A percentile compares a stretch with the other conserved stretches of the same genome.
phyloP scores from a whole-genome alignment of 2,113 vertebrate genomes.

The Alexandromys fortis region DNA sequence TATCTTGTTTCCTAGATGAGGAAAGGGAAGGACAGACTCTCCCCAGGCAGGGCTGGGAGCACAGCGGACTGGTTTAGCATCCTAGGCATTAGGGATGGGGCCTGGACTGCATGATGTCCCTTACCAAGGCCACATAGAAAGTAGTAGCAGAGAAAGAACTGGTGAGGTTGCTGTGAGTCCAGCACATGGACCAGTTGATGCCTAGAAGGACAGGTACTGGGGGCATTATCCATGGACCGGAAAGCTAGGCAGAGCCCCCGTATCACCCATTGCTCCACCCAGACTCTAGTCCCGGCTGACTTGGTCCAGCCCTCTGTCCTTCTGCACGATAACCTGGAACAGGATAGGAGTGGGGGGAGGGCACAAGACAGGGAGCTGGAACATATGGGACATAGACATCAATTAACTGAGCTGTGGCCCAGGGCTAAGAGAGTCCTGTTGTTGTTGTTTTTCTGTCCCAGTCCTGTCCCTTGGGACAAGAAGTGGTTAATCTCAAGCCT shows the following conservation, averaged over 20 bases:
- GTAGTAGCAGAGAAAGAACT: neutral
- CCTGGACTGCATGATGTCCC: neutral
- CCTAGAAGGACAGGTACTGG: neutral
- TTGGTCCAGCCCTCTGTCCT: neutral
- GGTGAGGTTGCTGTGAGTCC: neutral
- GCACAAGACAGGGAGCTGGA: neutral
- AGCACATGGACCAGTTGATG: neutral
- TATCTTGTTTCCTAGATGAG: neutral
- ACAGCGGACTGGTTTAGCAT: neutral
- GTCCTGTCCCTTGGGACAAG: neutral
- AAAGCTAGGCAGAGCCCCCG: neutral
- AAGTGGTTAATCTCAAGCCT: neutral
- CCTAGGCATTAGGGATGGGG: neutral
- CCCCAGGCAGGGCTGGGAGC: neutral
- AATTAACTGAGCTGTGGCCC: neutral
- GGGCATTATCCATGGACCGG: neutral
- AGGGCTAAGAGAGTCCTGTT: neutral
- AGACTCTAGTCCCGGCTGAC: neutral
- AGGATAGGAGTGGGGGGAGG: neutral
- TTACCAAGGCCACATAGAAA: neutral
- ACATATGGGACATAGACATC: neutral
- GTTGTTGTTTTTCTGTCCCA: neutral
- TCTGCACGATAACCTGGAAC: fast-evolving
- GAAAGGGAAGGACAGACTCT: neutral
- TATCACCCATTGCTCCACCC: neutral